Conservation (phyloP, 2,888 invertebrate species). For the Onchidella celtica region DNA sequence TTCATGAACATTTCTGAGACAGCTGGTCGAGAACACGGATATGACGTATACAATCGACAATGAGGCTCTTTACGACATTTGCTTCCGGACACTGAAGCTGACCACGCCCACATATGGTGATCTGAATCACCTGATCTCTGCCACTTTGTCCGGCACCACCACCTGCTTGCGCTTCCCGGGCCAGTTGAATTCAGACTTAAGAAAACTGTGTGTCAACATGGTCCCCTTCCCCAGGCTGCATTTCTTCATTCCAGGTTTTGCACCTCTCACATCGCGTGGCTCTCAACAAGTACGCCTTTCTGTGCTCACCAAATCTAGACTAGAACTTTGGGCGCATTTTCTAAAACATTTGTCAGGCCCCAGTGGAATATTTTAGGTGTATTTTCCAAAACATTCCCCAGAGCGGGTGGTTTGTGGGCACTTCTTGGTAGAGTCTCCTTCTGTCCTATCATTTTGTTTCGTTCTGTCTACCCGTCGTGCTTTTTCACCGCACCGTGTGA, state of each 20-base stretch:
- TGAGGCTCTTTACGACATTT: conserved; percentile 81
- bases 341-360: no score
- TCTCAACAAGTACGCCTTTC: conserved; percentile 38
- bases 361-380: no score
- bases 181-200: conserved; percentile 47
- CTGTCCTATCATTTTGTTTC: no score
- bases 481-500: no score
- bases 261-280: conserved; percentile 46
- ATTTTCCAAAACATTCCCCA: no score
- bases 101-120: conserved; percentile 55
- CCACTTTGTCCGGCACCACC: conserved; percentile 53
- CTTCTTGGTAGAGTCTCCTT: no score
- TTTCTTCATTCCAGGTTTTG: conserved; percentile 50
- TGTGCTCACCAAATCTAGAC: no score
- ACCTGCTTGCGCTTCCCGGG: conserved; percentile 55
- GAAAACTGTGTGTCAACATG: conserved; percentile 50
- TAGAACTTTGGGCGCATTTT: no score
- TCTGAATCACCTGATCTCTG: conserved; percentile 54
- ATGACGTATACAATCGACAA: conserved; percentile 83
- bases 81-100: conserved; percentile 54
- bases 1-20: no score
- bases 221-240: conserved; percentile 48
- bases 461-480: no score
- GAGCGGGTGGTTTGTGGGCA: no score
- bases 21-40: conserved; percentile 83